These are phyloP conservation scores for Corythornis cristatus DNA, from an alignment of 2,113 vertebrate genomes.

Conservation along the genomic window DNA sequence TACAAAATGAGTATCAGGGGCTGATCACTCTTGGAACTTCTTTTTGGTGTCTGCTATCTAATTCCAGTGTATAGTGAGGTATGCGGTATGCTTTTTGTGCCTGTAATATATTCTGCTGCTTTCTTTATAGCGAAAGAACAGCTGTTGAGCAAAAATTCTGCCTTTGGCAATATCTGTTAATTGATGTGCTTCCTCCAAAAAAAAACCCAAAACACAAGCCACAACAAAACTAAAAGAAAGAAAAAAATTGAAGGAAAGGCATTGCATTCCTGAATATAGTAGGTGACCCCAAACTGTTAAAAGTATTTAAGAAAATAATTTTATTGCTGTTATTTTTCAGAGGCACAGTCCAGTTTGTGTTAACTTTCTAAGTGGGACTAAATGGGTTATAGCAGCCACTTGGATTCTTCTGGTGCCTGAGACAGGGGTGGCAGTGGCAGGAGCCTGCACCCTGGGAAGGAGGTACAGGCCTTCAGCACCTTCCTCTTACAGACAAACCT, in stretches of 20 bases:
- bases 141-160: constrained; percentile 71
- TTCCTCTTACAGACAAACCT: not conserved
- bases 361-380: not conserved
- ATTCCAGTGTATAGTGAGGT: not conserved
- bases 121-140: constrained; percentile 63
- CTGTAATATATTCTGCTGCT: constrained; percentile 64
- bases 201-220: not conserved
- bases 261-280: constrained; percentile 1
- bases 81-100: not conserved
- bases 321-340: not conserved
- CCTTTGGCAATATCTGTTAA: constrained; percentile 75
- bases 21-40: constrained; percentile 29
- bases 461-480: not conserved
- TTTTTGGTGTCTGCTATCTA: constrained; percentile 39
- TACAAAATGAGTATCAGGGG: constrained; percentile 21
- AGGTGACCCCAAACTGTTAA: not conserved
- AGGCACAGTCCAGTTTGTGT: not conserved
- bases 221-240: not conserved
- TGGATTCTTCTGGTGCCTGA: not conserved
- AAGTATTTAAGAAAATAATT: not conserved
- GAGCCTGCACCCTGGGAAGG: not conserved
- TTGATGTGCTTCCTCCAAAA: constrained; percentile 64
- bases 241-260: not conserved
- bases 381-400: not conserved
- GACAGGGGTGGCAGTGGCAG: not conserved